Base-by-base conservation (phyloP, 2,113 vertebrate species). In the Peromyscus maniculatus region DNA sequence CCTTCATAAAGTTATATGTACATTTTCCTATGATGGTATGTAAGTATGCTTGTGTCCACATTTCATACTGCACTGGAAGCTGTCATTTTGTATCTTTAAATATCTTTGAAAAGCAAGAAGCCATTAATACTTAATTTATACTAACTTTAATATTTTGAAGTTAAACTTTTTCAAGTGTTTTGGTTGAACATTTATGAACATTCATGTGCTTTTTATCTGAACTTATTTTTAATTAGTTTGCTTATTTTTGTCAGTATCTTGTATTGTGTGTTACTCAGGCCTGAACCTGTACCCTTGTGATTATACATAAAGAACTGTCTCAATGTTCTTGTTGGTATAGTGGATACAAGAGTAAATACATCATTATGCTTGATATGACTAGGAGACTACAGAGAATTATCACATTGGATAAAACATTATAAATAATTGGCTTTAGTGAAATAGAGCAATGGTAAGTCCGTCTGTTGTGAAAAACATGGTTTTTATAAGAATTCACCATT, bases 261-360 rank as follows among this genome's bases (percentile, higher is more conserved):
- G 12, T 82, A 46, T 82, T 67, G 66, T 89, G 21, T 21, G 74
- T 46, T 82, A 33, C 92, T 89, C 22, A 49, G 1, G 55, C 6
- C 46, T 49, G 3, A 57, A 67, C 82, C 49, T 69, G 3, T 95
- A 83, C 24, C 7, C 16, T 52, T 77, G 12, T 16, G 16, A 69
- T 93, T 59, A 52, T 69, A 69, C 28, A 49, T 69, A 46, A n/a
- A 69, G 17, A 87, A 33, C 31, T 52, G 36, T n/a, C 16, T 87
- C 66, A 95, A 22, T 64, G 80, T 80, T 88, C 24, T 64, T 95
- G 31, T 22, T 62, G 59, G 31, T 88, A 16, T 92, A 80, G 71
- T 28, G 79, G 2, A 79, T 57, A 55, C 71, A n/a, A 13, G 6
- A 57, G 46, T 22, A 72, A 88, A 72, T 55, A 15, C 2, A 33